Evolutionary conservation across 2,888 invertebrate species (phyloP).

Genomic region (Dromius quadrimaculatus): DNA sequence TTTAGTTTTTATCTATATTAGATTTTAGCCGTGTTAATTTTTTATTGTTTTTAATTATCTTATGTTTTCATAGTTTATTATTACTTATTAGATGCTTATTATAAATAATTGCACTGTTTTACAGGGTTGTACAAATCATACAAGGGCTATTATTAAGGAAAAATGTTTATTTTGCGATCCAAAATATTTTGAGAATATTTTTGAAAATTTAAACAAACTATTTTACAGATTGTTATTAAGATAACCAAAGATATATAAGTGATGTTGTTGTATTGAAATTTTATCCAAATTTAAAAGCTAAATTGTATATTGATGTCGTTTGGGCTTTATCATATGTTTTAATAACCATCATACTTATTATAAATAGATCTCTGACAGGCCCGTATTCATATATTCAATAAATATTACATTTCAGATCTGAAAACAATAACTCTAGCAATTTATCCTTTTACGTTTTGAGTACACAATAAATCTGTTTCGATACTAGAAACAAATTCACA

Average conservation of each 20-base stretch:
- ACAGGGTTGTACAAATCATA: slow-evolving; percentile 34
- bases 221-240: neutral
- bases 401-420: slow-evolving; percentile 5
- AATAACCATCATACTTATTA: neutral
- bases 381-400: neutral
- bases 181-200: slow-evolving; percentile 15
- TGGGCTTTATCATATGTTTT: slow-evolving; percentile 20
- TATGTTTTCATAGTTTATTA: slow-evolving; percentile 26
- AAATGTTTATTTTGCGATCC: slow-evolving; percentile 28
- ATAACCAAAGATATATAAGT: slow-evolving; percentile 33
- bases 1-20: slow-evolving; percentile 23
- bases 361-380: slow-evolving; percentile 7
- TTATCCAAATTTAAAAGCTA: slow-evolving; percentile 6
- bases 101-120: slow-evolving; percentile 25
- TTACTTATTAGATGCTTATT: neutral
- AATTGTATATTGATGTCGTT: slow-evolving; percentile 36
- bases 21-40: slow-evolving; percentile 26
- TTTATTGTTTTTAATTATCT: slow-evolving; percentile 28
- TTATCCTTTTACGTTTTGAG: no score
- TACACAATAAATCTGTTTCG: no score
- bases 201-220: slow-evolving; percentile 16
- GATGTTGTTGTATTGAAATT: slow-evolving; percentile 25
- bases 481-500: no score
- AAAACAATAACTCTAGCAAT: no score
- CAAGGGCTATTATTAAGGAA: slow-evolving; percentile 29